These are phyloP conservation scores for Scaptomyza pallida DNA, from an alignment of 1,140 invertebrate species.

Conservation along the genomic window DNA sequence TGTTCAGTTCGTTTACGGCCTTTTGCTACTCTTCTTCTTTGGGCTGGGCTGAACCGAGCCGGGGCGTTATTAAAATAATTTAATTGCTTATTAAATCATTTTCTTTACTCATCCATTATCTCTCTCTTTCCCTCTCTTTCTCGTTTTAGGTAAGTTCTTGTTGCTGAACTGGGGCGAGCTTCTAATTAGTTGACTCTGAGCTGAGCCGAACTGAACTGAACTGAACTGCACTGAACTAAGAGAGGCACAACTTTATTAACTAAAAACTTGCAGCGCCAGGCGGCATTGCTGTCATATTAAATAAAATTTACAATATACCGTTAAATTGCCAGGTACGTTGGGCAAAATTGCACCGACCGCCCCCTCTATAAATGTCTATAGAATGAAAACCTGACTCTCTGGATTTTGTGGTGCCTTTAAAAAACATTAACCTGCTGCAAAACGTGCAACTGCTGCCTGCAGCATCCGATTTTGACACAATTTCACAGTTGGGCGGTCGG, in stretches of 20 bases:
- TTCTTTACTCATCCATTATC: conserved; percentile 45
- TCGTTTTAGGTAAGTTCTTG: conserved; percentile 74
- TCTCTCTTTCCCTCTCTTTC: conserved; percentile 28
- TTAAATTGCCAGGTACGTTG: conserved; percentile 76
- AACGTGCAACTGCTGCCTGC: conserved; percentile 22
- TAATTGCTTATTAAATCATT: conserved; percentile 81
- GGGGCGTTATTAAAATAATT: conserved; percentile 75
- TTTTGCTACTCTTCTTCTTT: too few species aligned
- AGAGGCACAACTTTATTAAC: conserved; percentile 62
- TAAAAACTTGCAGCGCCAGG: conserved; percentile 29
- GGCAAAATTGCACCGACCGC: conserved; percentile 51
- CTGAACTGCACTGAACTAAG: too few species aligned
- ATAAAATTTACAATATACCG: conserved; percentile 81
- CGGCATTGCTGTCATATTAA: conserved; percentile 72
- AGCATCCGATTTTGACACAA: conserved; percentile 76
- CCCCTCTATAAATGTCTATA: conserved; percentile 52
- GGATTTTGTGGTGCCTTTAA: conserved; percentile 27
- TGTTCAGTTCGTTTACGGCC: conserved; percentile 68
- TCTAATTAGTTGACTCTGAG: conserved; percentile 40
- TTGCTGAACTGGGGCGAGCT: conserved; percentile 21
- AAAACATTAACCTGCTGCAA: neutral
- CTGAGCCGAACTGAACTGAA: too few species aligned
- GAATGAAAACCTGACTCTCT: conserved; percentile 7
- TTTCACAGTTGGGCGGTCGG: conserved; percentile 54
- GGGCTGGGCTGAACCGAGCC: too few species aligned